A percentile compares a stretch with the other conserved stretches of the same genome.
Evolutionary conservation across 2,797 vertebrate genomes (phyloP).

Genomic region (Myotis daubentonii): DNA sequence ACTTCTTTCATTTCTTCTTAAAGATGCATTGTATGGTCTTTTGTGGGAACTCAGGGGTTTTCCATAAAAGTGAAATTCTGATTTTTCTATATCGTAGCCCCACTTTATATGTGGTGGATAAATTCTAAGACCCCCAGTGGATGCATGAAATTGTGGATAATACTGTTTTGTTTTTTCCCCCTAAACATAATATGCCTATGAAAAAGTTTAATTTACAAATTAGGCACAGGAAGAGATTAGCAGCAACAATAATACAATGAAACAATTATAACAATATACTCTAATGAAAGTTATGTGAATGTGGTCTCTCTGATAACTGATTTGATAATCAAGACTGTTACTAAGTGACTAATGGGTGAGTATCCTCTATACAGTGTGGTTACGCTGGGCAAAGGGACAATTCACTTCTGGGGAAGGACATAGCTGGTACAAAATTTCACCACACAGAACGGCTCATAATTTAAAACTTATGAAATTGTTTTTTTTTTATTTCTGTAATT

Average conservation of each 20-base stretch:
- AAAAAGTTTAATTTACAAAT: not conserved
- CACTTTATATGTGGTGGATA: not conserved
- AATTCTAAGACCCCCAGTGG: not conserved
- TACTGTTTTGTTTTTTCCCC: not conserved
- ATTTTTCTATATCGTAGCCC: not conserved
- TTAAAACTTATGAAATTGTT: not conserved
- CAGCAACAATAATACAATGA: not conserved
- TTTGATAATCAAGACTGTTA: not conserved
- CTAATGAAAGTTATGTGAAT: not conserved
- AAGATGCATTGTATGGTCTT: not conserved
- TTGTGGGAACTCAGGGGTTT: not conserved
- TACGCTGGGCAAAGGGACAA: not conserved
- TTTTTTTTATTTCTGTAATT: not conserved
- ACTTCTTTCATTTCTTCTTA: slow-evolving; percentile 1
- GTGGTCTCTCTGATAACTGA: not conserved
- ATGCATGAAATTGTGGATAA: not conserved
- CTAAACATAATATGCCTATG: not conserved
- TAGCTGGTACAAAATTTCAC: not conserved
- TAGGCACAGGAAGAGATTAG: not conserved
- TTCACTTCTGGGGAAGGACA: not conserved
- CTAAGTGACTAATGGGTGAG: not conserved
- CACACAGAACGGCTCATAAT: not conserved
- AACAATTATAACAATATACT: not conserved
- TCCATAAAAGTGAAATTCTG: not conserved
- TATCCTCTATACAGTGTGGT: not conserved